Conservation (phyloP, 1,140 invertebrate genomes). For the Penaeus indicus region DNA sequence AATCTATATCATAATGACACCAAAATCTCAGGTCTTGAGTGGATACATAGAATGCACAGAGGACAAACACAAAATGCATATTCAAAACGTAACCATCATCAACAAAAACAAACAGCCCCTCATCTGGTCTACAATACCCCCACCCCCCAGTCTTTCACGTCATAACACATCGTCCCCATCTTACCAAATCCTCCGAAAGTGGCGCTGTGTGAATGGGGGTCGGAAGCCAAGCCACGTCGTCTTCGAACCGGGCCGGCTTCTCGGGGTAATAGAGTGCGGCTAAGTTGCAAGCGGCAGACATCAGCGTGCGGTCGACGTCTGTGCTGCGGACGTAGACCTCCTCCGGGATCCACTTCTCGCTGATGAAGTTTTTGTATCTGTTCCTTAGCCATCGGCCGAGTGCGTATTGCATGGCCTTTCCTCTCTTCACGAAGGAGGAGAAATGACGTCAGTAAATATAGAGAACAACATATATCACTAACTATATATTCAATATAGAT, state of each 20-base stretch:
- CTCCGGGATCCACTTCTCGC: conserved; percentile 34
- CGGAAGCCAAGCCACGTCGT: conserved; percentile 47
- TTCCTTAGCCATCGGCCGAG: conserved; percentile 45
- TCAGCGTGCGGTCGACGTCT: conserved; percentile 70
- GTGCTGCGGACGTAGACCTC: conserved; percentile 70
- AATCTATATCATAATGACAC: no score
- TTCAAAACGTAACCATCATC: background rate
- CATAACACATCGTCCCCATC: background rate
- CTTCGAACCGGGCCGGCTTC: background rate
- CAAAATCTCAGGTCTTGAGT: no score
- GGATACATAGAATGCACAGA: background rate
- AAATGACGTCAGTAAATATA: background rate
- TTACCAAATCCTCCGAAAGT: conserved; percentile 1
- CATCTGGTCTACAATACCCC: no score
- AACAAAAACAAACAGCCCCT: no score
- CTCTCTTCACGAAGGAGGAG: conserved; percentile 8
- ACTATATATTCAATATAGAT: background rate
- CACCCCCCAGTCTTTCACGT: no score
- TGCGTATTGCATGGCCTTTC: conserved; percentile 56
- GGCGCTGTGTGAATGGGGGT: conserved; percentile 58
- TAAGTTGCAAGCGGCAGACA: conserved; percentile 69
- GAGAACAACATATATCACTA: background rate
- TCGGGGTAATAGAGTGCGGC: conserved; percentile 54
- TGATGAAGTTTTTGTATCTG: conserved; percentile 39
- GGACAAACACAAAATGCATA: background rate